phyloP scores from a whole-genome alignment of 2,113 vertebrate species.

The Acrocephalus arundinaceus region DNA sequence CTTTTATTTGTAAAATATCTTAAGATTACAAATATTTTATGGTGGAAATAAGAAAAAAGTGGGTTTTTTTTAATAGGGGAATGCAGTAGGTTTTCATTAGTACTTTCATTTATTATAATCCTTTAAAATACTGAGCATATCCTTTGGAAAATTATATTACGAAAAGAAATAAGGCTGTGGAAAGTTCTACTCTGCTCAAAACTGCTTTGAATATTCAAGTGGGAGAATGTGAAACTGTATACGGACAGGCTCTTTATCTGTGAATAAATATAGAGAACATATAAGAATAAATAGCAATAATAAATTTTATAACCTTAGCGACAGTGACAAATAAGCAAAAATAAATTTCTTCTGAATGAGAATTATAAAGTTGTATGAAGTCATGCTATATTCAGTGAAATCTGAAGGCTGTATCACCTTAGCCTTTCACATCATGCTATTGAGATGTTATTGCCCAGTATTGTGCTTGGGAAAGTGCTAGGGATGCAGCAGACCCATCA shows the following conservation, averaged over 20 bases:
- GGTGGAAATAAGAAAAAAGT: not conserved
- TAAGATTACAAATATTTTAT: not conserved
- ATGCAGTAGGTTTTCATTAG: not conserved
- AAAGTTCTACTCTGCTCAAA: not conserved
- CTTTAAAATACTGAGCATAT: not conserved
- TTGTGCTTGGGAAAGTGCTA: fast-evolving
- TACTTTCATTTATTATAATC: not conserved
- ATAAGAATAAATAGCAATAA: not conserved
- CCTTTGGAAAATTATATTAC: not conserved
- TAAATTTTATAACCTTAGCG: not conserved
- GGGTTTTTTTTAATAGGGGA: not conserved
- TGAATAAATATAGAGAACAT: not conserved
- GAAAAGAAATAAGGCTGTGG: not conserved
- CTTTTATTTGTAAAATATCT: not conserved
- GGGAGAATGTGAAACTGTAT: not conserved
- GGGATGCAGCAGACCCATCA: not conserved
- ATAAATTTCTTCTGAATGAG: not conserved
- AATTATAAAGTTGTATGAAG: not conserved
- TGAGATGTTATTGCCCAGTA: not conserved
- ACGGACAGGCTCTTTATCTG: fast-evolving
- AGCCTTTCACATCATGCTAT: not conserved
- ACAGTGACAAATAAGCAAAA: not conserved
- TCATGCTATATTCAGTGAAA: not conserved
- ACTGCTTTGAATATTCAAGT: not conserved
- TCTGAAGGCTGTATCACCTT: not conserved